Evolutionary conservation across 2,113 vertebrate genomes (phyloP).

Genomic region (Caranx ignobilis): DNA sequence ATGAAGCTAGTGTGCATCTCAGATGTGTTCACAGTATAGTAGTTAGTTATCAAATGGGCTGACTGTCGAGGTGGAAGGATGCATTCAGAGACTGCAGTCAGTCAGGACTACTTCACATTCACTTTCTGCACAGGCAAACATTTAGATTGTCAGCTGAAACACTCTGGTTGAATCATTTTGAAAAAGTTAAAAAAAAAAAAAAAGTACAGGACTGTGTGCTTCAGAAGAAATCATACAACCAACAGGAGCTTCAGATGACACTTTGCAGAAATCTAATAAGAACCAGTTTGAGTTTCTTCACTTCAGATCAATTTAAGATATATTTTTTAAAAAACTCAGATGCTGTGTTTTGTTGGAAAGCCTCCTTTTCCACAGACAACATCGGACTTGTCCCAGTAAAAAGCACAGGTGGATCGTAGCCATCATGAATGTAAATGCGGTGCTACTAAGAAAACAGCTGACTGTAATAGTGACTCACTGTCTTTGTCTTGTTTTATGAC

Average conservation of each 20-base stretch:
- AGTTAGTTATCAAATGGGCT: neutral
- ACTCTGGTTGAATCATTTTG: too few species aligned
- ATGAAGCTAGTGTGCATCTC: neutral
- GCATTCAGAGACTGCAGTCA: neutral
- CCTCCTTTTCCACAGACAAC: neutral
- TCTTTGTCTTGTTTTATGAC: too few species aligned
- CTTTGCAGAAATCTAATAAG: neutral
- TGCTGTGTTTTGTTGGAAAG: neutral
- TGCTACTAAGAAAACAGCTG: neutral
- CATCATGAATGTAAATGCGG: neutral
- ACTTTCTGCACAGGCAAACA: too few species aligned
- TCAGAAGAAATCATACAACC: neutral
- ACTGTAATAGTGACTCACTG: neutral
- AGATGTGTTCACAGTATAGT: neutral
- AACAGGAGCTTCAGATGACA: neutral
- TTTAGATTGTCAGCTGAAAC: too few species aligned
- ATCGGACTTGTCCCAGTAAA: neutral
- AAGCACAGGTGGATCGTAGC: neutral
- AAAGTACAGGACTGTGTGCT: neutral
- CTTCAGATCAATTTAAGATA: neutral
- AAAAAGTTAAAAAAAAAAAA: neutral
- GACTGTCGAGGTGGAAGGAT: neutral
- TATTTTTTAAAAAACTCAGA: neutral
- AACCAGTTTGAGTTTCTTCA: neutral
- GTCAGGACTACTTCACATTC: too few species aligned